Evolutionary conservation across 2,888 invertebrate genomes (phyloP), one percentile per base, ranked within the genome.

Genomic region (Polymixis flavicincta): DNA sequence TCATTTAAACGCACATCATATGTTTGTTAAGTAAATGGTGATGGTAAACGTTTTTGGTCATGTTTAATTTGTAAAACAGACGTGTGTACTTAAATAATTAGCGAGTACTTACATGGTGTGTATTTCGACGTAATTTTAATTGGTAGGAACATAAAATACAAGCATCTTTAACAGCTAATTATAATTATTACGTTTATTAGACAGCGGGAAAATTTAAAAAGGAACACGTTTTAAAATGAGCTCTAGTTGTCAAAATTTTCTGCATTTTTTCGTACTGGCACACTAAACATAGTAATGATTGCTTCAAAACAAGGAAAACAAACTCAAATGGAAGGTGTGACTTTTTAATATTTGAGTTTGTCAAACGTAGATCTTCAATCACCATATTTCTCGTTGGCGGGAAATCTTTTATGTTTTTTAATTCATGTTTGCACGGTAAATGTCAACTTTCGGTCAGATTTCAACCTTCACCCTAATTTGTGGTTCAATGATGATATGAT

Each of bases 1-100:
- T 89, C 83, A 78, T 88, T 88, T 85, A 87, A 87, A 86, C 86
- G 77, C 79, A 74, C 75, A 60, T 68, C 50, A 77, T 64, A 60
- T 76, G 61, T 84, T 85, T 78, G 76, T 50, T 74, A 67, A 78
- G 76, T 81, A 84, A 87, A 80, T 76, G 74, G 60, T 42, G 32
- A 71, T 74, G 67, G 82, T 74, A 85, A 74, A 80, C 76, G 74
- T 68, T 78, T 70, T 80, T 78, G 86, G 66, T 63, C 50, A 74
- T 85, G 75, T 87, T 74, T 85, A 76, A 74, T 77, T 76, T 87
- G 65, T 79, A 79, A 66, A 74, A 78, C 77, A 85, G 71, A 76
- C 55, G 22, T 72, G 54, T 77, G 32, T 77, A 75, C 76, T 74
- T 65, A 76, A 32, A 72, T 79, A 82, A 75, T 85, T 84, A 79